Base-by-base conservation (phyloP, 2,888 invertebrate species). In the Villa cingulata region DNA sequence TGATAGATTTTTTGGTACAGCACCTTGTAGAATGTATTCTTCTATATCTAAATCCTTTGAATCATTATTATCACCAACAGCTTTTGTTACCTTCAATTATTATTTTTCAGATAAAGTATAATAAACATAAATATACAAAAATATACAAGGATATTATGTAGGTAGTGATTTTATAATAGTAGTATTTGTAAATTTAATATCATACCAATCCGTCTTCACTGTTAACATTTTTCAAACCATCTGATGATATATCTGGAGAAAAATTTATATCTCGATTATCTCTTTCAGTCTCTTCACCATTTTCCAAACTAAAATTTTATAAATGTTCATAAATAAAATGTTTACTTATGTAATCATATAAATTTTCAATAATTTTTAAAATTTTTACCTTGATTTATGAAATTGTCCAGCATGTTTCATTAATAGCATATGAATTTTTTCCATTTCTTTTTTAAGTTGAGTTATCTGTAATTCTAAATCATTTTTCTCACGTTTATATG, bases 361-460 rank as follows among this genome's bases (percentile, higher is more conserved):
- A 29, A 38, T 15, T 16, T 32, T 38, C 16, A n/a, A 18, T 18
- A 17, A 23, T 14, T 14, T n/a, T 16, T 18, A 19, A n/a, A 41
- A 18, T 12, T 32, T 43, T 45, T 48, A 60, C 57, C 61, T 65
- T 15, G 63, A 56, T 48, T 73, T 72, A 58, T 81, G 80, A 63
- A 81, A 80, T 57, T 81, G 80, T 0, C 80, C 81, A 2, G 80
- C 80, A 61, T 81, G 81, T 61, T 81, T 81, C 59, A 81, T 66
- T 51, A 82, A 64, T 39, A 81, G 63, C 51, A 77, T 70, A 58
- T 81, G 79, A 39, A 87, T 79, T 57, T 85, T 84, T 62, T 87
- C 87, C 68, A 88, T 82, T 70, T 88, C 87, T 57, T 78, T 80
- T 60, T 83, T 83, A 15, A 86, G 65, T 58, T 85, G 84, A 16